phyloP scores from a whole-genome alignment of 2,797 vertebrate species.

The Oophaga sylvatica region DNA sequence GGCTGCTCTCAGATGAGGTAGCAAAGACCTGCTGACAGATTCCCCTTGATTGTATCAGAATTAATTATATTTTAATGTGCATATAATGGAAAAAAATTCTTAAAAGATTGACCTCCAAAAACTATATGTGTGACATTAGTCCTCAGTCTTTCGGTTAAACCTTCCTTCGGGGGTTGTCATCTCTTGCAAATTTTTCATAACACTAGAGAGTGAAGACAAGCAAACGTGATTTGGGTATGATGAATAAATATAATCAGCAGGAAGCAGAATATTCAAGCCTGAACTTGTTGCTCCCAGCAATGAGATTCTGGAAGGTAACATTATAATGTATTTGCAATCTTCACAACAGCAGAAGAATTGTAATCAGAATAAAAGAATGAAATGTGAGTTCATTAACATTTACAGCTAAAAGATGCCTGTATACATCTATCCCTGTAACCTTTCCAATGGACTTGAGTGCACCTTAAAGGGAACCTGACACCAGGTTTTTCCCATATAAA shows the following conservation, averaged over 20 bases:
- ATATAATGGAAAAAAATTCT: too few species aligned
- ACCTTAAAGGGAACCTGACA: background rate
- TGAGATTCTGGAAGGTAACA: background rate
- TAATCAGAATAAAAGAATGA: constrained; percentile 6
- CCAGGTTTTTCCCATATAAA: too few species aligned
- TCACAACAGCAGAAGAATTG: background rate
- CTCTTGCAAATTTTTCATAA: background rate
- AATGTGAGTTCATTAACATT: constrained; percentile 12
- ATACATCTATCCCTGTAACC: constrained; percentile 6
- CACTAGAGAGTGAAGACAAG: background rate
- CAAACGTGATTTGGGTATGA: background rate
- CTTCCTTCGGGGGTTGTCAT: background rate
- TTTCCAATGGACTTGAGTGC: background rate
- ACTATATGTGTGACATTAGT: too few species aligned
- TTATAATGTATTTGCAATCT: constrained; percentile 6
- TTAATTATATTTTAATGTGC: too few species aligned
- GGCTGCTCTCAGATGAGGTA: too few species aligned
- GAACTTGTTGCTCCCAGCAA: background rate
- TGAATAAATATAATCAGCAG: background rate
- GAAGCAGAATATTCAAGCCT: background rate
- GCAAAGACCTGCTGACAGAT: too few species aligned
- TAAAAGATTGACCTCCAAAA: too few species aligned
- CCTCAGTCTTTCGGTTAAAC: too few species aligned
- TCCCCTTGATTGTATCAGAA: too few species aligned
- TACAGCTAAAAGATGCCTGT: background rate